Base-by-base conservation (phyloP, 2,113 vertebrate genomes). In the Gopherus evgoodei region DNA sequence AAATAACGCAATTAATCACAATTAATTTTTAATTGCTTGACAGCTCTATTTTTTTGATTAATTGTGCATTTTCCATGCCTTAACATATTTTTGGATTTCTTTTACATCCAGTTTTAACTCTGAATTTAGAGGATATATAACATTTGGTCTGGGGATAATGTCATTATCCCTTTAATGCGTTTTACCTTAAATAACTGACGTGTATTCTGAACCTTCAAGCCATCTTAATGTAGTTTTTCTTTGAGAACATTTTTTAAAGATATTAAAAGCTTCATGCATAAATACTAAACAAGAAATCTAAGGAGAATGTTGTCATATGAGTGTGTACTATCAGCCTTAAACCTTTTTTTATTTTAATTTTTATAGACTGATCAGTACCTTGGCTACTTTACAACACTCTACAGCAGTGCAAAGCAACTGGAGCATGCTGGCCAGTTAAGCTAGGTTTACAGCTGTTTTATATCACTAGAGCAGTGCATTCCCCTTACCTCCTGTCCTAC, bases 141-240 rank as follows among this genome's bases (percentile, higher is more conserved):
- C 13, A 24, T 42, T 25, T 27, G 24, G 11, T 44, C 22, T 44
- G 22, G 42, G 42, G 9, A 76, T 76, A 47, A 76, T 6, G 10
- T 25, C 21, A 42, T 38, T 10, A 38, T 44, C 22, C 24, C 38
- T 76, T 25, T 76, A 42, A 75, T 12, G 38, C 42, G 38, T 75
- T 75, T 75, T 75, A 22, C 72, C 22, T 21, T 42, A 24, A 76
- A 44, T 27, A 76, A 27, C 42, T 76, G 42, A 27, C 4, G 13
- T 44, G 24, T 76, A 76, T 24, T 47, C 42, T 14, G 14, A 75
- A 75, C 9, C 17, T 47, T 47, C 3, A 35, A 83, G 21, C 53
- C 49, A 85, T 14, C 81, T 56, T 1, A 2, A 5, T 14, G 2
- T 3, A 0, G 1, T 0, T 21, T 50, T 35, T 56, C 38, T 84